These are phyloP conservation scores for Asteroscopus sphinx DNA, from an alignment of 2,888 invertebrate species.

Conservation along the genomic window DNA sequence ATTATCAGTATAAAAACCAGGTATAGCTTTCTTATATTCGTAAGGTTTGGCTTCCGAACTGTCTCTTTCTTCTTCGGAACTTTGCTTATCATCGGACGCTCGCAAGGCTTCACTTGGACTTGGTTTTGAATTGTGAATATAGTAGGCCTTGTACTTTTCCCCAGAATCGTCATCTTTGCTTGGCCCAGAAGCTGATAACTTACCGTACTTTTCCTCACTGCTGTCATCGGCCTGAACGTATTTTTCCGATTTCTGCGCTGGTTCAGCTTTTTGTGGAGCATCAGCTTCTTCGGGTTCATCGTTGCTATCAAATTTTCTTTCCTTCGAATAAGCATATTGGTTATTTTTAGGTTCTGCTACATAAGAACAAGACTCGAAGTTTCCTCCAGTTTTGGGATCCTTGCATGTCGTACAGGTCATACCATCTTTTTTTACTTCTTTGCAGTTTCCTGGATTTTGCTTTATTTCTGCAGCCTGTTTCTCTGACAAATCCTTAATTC, in stretches of 20 bases:
- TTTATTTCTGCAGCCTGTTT: slow-evolving; percentile 91
- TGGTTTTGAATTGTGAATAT: slow-evolving; percentile 78
- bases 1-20: slow-evolving; percentile 87
- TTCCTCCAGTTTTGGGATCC: slow-evolving; percentile 93
- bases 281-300: slow-evolving; percentile 88
- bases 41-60: slow-evolving; percentile 74
- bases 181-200: slow-evolving; percentile 65
- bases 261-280: slow-evolving; percentile 77
- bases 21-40: slow-evolving; percentile 84
- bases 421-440: slow-evolving; percentile 91
- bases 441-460: slow-evolving; percentile 91
- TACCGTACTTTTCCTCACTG: slow-evolving; percentile 71
- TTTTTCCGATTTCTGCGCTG: slow-evolving; percentile 75
- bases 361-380: slow-evolving; percentile 95
- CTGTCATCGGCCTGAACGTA: slow-evolving; percentile 72
- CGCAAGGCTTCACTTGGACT: slow-evolving; percentile 79
- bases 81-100: slow-evolving; percentile 72
- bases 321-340: slow-evolving; percentile 91
- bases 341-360: slow-evolving; percentile 93
- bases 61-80: slow-evolving; percentile 77
- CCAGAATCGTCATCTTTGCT: slow-evolving; percentile 72
- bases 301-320: slow-evolving; percentile 91
- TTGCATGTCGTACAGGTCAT: slow-evolving; percentile 93
- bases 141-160: slow-evolving; percentile 83
- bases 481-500: slow-evolving; percentile 91